Evolutionary conservation across 2,888 invertebrate species (phyloP), one percentile per base, ranked within the genome.

Genomic region (Alentia gelatinosa): DNA sequence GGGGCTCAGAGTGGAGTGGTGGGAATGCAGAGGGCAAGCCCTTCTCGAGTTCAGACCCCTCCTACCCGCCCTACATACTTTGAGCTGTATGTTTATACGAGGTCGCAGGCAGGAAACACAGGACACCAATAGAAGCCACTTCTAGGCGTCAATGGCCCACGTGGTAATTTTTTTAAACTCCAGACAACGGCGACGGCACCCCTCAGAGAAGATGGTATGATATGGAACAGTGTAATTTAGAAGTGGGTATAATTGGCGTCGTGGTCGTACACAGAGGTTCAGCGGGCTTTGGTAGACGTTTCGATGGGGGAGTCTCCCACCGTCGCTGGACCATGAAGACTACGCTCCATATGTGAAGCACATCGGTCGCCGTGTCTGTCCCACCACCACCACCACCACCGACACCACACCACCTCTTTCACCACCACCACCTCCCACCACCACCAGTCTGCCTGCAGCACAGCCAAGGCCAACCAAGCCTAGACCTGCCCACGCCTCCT

Each of bases 321-420:
- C n/a, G 39, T 1, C 79, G 15, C 26, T 39, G 39, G 79, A 79
- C 79, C 79, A 39, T 79, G 79, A 79, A 79, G n/a, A 37, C 37
- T 39, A 79, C 79, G 79, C 79, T 79, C 79, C 79, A 79, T 39
- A 79, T 79, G 79, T 79, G 79, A 79, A 37, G 79, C 79, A 39
- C 79, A 79, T 79, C 79, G 79, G 19, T 12, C 19, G 56, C 56
- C 3, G 56, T 3, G 23, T 56, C 1, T 56, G 23, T 56, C 56
- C n/a, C 3, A 56, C 56, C 47, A 12, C 12, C 56, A 47, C 74
- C 4, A 30, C 74, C 74, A 74, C 74, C 74, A n/a, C 74, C n/a
- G n/a, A n/a, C n/a, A n/a, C n/a, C n/a, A n/a, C n/a, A 47, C 74
- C 4, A 30, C 74, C 74, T 30, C 74, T 33, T 33, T 33, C 19